Percentiles rank a stretch among this genome's conserved stretches.
Conservation (phyloP, 2,888 invertebrate species). For the Furcula furcula region DNA sequence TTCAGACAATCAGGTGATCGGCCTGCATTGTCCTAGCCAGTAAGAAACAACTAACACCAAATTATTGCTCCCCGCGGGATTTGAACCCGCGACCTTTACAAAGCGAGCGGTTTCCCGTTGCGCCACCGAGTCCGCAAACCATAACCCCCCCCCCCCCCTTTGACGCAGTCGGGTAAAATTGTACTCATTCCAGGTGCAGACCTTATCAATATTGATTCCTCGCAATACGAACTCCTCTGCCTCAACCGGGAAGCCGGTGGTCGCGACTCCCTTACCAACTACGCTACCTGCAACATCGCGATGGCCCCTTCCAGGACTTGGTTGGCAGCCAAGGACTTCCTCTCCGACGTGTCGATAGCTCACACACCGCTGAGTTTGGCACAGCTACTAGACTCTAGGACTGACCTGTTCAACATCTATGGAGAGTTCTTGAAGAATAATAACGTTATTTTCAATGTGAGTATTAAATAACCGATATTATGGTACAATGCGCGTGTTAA, state of each 20-base stretch:
- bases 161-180: too few species aligned
- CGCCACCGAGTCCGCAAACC: too few species aligned
- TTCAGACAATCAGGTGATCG: too few species aligned
- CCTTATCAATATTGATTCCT: slow-evolving; percentile 69
- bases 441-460: slow-evolving; percentile 73
- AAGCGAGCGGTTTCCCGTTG: too few species aligned
- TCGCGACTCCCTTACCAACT: slow-evolving; percentile 74
- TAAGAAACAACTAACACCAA: too few species aligned
- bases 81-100: too few species aligned
- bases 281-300: slow-evolving; percentile 82
- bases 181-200: slow-evolving; percentile 76
- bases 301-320: slow-evolving; percentile 83
- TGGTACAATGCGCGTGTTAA: too few species aligned
- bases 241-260: slow-evolving; percentile 77
- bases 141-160: too few species aligned
- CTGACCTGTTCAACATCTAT: slow-evolving; percentile 84
- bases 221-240: slow-evolving; percentile 84
- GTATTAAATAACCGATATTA: slow-evolving; percentile 27
- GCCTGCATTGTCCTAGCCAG: too few species aligned
- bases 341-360: slow-evolving; percentile 83
- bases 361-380: slow-evolving; percentile 83
- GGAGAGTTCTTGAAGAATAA: slow-evolving; percentile 80
- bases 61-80: too few species aligned
- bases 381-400: slow-evolving; percentile 74
- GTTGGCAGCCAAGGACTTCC: slow-evolving; percentile 69